Base-by-base conservation (phyloP, 2,888 invertebrate genomes). In the Xestobium rufovillosum region DNA sequence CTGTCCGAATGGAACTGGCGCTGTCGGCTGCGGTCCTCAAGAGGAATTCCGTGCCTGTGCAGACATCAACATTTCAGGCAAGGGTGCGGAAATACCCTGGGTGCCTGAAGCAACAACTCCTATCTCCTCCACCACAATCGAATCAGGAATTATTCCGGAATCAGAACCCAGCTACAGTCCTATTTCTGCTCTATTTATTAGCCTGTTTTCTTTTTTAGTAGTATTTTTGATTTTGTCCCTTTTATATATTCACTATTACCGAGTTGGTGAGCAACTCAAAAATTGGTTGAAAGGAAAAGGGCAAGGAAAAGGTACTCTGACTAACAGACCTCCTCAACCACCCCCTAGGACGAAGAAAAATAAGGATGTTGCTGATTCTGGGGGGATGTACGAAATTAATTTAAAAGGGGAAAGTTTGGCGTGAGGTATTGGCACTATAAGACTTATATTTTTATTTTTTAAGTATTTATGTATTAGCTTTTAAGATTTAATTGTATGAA, bases 41-140 rank as follows among this genome's bases (percentile, higher is more conserved):
- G 90, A 90, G 59, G 87, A 89, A 56, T 90, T 90, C 55, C 73
- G 89, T 12, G 83, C 85, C 0, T 89, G 89, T 49, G 80, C 89
- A 0, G 89, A 90, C 54, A 78, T 88, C 28, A 71, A 80, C 10
- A 78, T 90, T 25, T 78, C 77, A 2, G 76, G 76, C 38, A 62
- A 65, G 36, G 45, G 50, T 8, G 57, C 61, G 12, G 69, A 68
- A 30, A 56, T 60, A 30, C 70, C 72, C 3, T 67, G 70, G 51
- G 68, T 71, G 1, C 53, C 69, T 10, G 68, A 67, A 49, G 65
- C 67, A 31, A 39, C 48, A 13, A 25, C 39, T 15, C 13, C 38
- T 42, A 16, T 56, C 53, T 17, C 52, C 47, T 41, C 66, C 66
- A 40, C 50, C 46, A 35, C 44, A 40, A 34, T 44, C 48, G 13